Base-by-base conservation (phyloP, 2,888 invertebrate genomes). In the Octonoba sinensis region DNA sequence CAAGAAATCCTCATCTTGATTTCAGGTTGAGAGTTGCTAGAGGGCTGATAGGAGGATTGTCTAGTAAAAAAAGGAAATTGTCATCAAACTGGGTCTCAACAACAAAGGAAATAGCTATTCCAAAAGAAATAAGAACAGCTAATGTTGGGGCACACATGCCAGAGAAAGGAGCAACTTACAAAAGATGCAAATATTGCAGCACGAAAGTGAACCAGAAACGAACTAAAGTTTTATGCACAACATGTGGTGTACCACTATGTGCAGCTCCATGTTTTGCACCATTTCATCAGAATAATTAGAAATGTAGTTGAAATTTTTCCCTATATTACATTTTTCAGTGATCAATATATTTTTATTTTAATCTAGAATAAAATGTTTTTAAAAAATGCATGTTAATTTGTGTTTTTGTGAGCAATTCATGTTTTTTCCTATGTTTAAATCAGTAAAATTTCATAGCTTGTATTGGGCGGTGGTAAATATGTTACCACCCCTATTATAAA, bases 61-160 rank as follows among this genome's bases (percentile, higher is more conserved):
- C 46, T 46, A 59, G n/a, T 20, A 70, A 70, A 59, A 70, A 59
- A 22, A 46, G 70, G 49, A 66, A 66, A 16, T 27, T 66, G n/a
- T 24, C 15, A 66, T 24, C 66, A 66, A 66, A 24, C n/a, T 66
- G 66, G 51, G 18, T 66, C 22, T 0, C 54, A 66, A 24, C 51
- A 24, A 51, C 2, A 8, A 51, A 51, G 11, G 51, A 51, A 51
- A 51, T 8, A 4, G 51, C 3, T 51, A 8, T 51, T 51, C 11
- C n/a, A 51, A 56, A 69, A 15, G 44, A n/a, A 69, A 56, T 67
- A 49, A 1, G 4, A 67, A 67, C 67, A 67, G n/a, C 54, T 27
- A 67, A 67, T 67, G 54, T 36, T 67, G 54, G 67, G 13, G 51
- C 67, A 54, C 56, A 67, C 54, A 54, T 66, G 66, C 66, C 66